Conservation (phyloP, 1,140 invertebrate species). For the Caenorhabditis brenneri region DNA sequence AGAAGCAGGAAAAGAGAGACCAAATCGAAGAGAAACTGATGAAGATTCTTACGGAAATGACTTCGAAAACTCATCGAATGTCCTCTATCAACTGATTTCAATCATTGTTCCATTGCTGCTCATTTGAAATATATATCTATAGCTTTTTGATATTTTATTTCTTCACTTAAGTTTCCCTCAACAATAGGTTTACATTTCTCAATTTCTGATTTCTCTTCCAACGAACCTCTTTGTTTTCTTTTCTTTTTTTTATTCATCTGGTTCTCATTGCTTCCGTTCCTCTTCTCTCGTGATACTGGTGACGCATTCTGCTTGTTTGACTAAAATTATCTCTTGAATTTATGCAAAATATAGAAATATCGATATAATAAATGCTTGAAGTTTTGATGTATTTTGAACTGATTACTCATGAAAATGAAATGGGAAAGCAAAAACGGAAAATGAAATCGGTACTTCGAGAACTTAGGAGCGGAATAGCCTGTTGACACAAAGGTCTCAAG, state of each 20-base stretch:
- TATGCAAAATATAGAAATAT: background rate
- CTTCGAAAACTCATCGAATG: background rate
- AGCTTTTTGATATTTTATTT: no score
- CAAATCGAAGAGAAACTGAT: background rate
- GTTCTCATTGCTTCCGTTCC: constrained; percentile 17
- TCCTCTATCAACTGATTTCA: background rate
- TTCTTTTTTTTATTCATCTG: background rate
- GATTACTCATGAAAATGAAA: no score
- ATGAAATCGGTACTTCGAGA: no score
- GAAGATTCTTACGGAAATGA: constrained; percentile 2
- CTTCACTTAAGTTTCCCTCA: no score
- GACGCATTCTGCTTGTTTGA: constrained; percentile 41
- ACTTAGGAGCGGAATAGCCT: no score
- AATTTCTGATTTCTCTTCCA: background rate
- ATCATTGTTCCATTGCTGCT: background rate
- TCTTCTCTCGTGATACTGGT: constrained; percentile 30
- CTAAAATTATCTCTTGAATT: background rate
- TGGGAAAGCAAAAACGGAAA: no score
- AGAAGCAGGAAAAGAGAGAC: constrained; percentile 16
- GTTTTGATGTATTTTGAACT: no score
- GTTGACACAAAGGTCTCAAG: no score
- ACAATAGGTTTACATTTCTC: background rate
- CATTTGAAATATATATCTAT: background rate
- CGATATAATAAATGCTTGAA: no score
- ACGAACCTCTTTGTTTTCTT: background rate